Base-by-base conservation (phyloP, 2,797 vertebrate species). In the Austrolebias charrua region DNA sequence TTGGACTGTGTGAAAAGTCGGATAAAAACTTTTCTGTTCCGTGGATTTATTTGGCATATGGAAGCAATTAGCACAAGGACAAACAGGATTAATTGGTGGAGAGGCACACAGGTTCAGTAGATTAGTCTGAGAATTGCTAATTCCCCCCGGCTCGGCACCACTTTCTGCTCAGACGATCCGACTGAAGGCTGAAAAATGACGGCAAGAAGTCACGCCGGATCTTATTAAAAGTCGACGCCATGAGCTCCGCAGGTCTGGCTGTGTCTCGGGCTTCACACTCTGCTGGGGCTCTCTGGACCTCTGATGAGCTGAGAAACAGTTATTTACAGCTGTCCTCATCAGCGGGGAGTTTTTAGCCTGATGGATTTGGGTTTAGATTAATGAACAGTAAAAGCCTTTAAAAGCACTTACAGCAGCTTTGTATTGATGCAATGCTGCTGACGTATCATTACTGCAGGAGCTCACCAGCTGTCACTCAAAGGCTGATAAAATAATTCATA, bases 41-140 rank as follows among this genome's bases (percentile, higher is more conserved):
- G 70, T 80, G 79, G 86, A 86, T 86, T 84, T 79, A 75, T 77
- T 87, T 88, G 78, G 79, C 82, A 85, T 75, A 84, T 76, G 79
- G 80, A 88, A 78, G 85, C 83, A 89, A 89, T 89, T 90, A 90
- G 78, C 71, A 74, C 80, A 84, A 86, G 86, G 86, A 91, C 88
- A 90, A 92, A 91, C 75, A 86, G 83, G 86, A 91, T 89, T 91
- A 89, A 90, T 88, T 52, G 78, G 74, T 56, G 71, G 59, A 82
- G 83, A 78, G 80, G 76, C 79, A 48, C 76, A 73, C 69, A 84
- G 83, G 84, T 89, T 86, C 66, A 84, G 64, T 84, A 88, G 83
- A 91, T 88, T 89, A 84, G 84, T 82, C 67, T 83, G 84, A 87
- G 88, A 78, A 78, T 86, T 80, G 75, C 72, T 85, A 88, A 88